These are phyloP conservation scores for Excalfactoria chinensis DNA, from an alignment of 2,113 vertebrate genomes.

Conservation along the genomic window DNA sequence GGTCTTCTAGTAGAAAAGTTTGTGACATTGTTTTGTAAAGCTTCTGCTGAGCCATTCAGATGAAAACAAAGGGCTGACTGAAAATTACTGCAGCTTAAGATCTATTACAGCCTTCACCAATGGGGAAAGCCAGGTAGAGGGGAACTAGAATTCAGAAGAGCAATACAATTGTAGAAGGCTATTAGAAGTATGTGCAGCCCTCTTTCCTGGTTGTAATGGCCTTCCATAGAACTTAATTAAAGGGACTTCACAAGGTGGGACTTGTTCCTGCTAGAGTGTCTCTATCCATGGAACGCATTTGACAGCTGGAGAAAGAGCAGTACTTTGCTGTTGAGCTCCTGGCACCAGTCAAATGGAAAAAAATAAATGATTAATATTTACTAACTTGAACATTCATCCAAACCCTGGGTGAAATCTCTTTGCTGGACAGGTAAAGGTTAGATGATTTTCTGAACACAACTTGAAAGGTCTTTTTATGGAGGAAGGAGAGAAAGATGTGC, in stretches of 20 bases:
- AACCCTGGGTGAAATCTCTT: background rate
- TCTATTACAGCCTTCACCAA: background rate
- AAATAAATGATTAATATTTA: background rate
- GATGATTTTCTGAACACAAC: background rate
- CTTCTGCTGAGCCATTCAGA: conserved; percentile 45
- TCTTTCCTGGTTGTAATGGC: background rate
- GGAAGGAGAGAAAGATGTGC: background rate
- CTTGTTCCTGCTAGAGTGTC: background rate
- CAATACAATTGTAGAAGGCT: background rate
- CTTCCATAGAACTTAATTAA: background rate
- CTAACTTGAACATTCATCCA: background rate
- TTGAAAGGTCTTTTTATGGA: background rate
- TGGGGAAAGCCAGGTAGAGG: background rate
- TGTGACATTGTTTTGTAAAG: background rate
- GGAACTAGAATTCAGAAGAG: background rate
- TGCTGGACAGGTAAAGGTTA: background rate
- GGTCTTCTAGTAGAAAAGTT: background rate
- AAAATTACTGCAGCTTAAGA: background rate
- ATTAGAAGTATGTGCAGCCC: background rate
- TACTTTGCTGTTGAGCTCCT: background rate
- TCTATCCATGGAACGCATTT: background rate
- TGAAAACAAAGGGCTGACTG: conserved; percentile 17
- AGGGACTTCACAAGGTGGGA: background rate
- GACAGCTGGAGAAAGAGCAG: background rate
- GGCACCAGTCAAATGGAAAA: background rate